Evolutionary conservation across 2,888 invertebrate genomes (phyloP), one percentile per base, ranked within the genome.

Genomic region (Andrena haemorrhoa): DNA sequence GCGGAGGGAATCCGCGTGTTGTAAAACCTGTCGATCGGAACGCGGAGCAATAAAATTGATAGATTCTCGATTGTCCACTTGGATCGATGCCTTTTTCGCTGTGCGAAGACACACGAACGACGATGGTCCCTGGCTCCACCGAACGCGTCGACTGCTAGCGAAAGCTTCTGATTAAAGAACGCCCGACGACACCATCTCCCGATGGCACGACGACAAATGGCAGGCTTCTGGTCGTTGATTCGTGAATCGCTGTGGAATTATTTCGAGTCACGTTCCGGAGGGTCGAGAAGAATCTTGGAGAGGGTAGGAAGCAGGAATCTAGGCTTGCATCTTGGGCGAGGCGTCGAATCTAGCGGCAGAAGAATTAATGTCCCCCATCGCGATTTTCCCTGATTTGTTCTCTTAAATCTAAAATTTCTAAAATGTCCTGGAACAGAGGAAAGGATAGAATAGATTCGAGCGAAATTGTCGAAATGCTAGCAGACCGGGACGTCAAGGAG

Each of bases 401-500:
- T 20, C 0, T 26, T 10, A 10, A 41, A 23, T n/a, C n/a, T n/a
- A n/a, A n/a, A n/a, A n/a, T n/a, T 3, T 4, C 56, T 20, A 23
- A 23, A 23, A 10, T 23, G 26, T 12, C 26, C 26, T 10, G 3
- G 51, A 26, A 10, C 29, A 7, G 2, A 12, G 16, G 16, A 33
- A 20, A 3, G 65, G 16, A 35, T 8, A 29, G 58, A 4, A 58
- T 20, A 53, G 72, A 65, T 64, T 41, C n/a, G 64, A 74, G 74
- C 35, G 68, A 75, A 83, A 86, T 87, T 47, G 49, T 82, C 74
- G 79, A 88, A 88, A 83, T 33, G 53, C 61, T 83, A 41, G 76
- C 71, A 26, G 64, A 65, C 41, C 49, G 56, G 72, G 61, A 61
- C 66, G 75, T 63, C 60, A 89, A 89, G 89, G 76, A 85, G 88